Percentiles rank a stretch among this genome's conserved stretches.
These are phyloP conservation scores for Conistra vaccinii DNA, from an alignment of 2,888 invertebrate species.

Conservation along the genomic window DNA sequence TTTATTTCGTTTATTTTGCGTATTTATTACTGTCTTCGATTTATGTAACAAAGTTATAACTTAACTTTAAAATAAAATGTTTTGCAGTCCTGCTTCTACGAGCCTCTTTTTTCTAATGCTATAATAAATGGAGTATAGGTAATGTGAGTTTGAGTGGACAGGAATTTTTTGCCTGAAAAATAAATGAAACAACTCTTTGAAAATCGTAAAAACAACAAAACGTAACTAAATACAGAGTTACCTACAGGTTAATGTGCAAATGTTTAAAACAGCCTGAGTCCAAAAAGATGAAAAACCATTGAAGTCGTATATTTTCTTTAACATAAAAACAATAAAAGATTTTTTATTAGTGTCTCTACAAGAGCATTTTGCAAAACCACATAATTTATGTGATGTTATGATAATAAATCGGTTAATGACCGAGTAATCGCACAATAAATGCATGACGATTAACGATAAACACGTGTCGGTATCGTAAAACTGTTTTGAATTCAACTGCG, in stretches of 20 bases:
- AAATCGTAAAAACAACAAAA: background rate
- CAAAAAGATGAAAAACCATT: background rate
- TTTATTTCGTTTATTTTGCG: too few species aligned
- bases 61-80: too few species aligned
- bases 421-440: slow-evolving; percentile 59
- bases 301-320: slow-evolving; percentile 17
- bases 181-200: background rate
- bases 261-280: background rate
- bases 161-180: background rate
- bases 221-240: background rate
- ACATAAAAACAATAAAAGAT: slow-evolving; percentile 30
- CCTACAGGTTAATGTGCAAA: background rate
- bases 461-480: slow-evolving; percentile 63
- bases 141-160: background rate
- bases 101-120: too few species aligned
- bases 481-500: slow-evolving; percentile 63
- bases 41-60: too few species aligned
- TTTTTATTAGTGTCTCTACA: slow-evolving; percentile 22
- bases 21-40: too few species aligned
- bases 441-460: slow-evolving; percentile 60
- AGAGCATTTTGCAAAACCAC: slow-evolving; percentile 22
- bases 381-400: slow-evolving; percentile 51
- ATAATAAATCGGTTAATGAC: slow-evolving; percentile 63
- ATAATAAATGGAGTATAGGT: too few species aligned
- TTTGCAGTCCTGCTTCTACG: too few species aligned